Evolutionary conservation across 2,113 vertebrate species (phyloP).

Genomic region (Oncorhynchus masou): DNA sequence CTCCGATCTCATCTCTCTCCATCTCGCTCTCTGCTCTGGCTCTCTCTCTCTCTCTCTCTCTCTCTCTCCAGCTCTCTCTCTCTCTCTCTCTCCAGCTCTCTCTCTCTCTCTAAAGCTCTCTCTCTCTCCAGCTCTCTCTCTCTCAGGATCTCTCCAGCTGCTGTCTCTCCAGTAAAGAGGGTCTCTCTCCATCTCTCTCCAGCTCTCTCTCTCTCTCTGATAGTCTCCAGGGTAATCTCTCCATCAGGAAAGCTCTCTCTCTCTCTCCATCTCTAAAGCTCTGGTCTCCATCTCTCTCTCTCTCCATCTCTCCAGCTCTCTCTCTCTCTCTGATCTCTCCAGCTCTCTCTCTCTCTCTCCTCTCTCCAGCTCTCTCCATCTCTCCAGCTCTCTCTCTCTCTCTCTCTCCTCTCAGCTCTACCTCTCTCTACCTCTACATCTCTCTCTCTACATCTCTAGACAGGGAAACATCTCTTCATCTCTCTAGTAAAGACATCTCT

Average conservation of each 20-base stretch:
- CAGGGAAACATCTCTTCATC: no score
- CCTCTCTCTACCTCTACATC: neutral
- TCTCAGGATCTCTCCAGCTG: neutral
- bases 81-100: neutral
- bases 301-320: accelerated
- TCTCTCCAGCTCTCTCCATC: no score
- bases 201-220: neutral
- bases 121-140: neutral
- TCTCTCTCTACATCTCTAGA: neutral
- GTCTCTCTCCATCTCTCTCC: neutral
- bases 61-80: no score
- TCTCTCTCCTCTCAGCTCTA: neutral
- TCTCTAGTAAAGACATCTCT: no score
- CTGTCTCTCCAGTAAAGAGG: no score
- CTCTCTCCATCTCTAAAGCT: no score
- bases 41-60: neutral
- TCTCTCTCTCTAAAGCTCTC: neutral
- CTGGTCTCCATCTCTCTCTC: no score
- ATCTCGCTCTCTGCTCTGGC: neutral
- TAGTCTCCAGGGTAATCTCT: no score
- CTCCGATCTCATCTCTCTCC: neutral
- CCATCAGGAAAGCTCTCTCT: no score
- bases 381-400: neutral
- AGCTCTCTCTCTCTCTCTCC: neutral
- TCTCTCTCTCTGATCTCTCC: neutral